Base-by-base conservation (phyloP, 2,113 vertebrate genomes). In the Leucopsar rothschildi region DNA sequence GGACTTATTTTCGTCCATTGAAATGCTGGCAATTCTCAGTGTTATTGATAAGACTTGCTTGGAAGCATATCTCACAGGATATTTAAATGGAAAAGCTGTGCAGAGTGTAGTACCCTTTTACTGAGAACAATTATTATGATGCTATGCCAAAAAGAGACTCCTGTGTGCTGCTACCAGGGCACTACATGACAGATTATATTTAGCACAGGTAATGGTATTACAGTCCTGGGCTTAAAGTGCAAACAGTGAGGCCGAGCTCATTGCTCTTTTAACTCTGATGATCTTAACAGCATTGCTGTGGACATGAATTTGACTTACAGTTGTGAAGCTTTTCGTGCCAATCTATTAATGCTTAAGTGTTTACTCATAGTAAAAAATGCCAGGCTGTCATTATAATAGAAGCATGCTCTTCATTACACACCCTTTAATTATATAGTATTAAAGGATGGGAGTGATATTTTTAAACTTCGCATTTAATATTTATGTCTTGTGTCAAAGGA, bases 191-290 rank as follows among this genome's bases (percentile, higher is more conserved):
- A 86, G 37, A 12, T 49, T 93, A 25, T 86, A 72, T 69, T 96
- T 91, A 92, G 81, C 44, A 12, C 64, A 87, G 44, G 56, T 86
- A 92, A 95, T 95, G 86, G 47, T 61, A 83, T 93, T 96, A 90
- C 23, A 68, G 55, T 22, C 56, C 66, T 55, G 82, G 70, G 31
- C 88, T 89, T 89, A 55, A 82, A 81, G 59, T 53, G n/a, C 79
- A 65, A 75, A 75, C 5, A 40, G 27, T 50, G 64, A 90, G 56
- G 45, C 56, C 5, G 21, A 90, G 76, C 76, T 87, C 61, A 35
- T 35, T 81, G 76, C 78, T 77, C 6, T 2, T 93, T 1, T 50
- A 82, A 78, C 27, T 92, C 73, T 59, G 49, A 50, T 52, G 56
- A 52, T 83, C 86, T 83, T 35, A 40, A 40, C 35, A 82, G 66